Base-by-base conservation (phyloP, 2,888 invertebrate genomes). In the Andrena haemorrhoa region DNA sequence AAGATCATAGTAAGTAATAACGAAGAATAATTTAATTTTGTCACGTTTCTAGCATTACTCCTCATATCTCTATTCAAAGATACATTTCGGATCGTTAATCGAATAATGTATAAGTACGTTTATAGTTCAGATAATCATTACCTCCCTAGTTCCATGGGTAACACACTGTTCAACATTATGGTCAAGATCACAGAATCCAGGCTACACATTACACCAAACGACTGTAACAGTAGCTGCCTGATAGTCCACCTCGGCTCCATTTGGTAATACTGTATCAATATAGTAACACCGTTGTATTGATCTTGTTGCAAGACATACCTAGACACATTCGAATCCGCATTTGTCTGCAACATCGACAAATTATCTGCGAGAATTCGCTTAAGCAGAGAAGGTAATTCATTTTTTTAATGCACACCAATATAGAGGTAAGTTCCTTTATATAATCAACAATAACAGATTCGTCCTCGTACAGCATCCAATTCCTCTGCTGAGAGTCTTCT, bases 401-500 rank as follows among this genome's bases (percentile, higher is more conserved):
- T 29, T 75, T 7, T 58, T 26, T 56, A 77, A 51, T 47, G 7
- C 16, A 20, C 94, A 97, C 97, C 95, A 98, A 95, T 91, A 98
- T 97, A 83, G 97, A 97, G 68, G 97, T 97, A 31, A 98, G 95
- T 93, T 98, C 97, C 75, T 96, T 95, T 75, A 99, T 95, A 93
- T 98, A 97, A 81, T 97, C 97, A 79, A 96, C 96, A 91, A 99
- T 98, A 88, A 97, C 97, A 79, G 96, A 96, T 87, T 98, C 98
- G 93, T 99, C 99, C 92, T 99, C 98, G 92, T 98, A 98, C 41
- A 99, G 94, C 93, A 98, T 98, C 99, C 99, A 99, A 88, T 98
- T 98, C 77, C 99, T 95, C 92, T 99, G 99, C 92, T 99, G 98
- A 0, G 98, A 97, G 93, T 99, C 99, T 92, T 98, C 98, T 88